These are phyloP conservation scores for Otolemur crassicaudatus DNA, from an alignment of 2,797 vertebrate species.

Conservation along the genomic window DNA sequence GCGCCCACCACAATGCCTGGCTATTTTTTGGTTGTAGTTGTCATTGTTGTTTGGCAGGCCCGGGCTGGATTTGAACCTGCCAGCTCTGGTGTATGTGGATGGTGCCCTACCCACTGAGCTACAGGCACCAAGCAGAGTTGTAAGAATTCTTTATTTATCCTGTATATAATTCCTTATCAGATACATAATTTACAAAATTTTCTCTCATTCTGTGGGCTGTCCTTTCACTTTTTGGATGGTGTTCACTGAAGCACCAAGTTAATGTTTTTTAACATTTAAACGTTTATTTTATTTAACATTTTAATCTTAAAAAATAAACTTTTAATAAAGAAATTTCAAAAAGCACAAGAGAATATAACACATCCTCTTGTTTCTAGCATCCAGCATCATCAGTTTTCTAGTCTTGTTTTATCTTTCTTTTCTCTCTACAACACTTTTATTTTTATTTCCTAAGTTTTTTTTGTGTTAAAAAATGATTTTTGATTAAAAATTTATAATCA, in stretches of 20 bases:
- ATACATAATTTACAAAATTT: not conserved
- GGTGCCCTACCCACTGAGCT: too few relatives aligned
- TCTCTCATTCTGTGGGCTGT: not conserved
- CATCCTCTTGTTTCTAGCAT: not conserved
- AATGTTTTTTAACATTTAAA: not conserved
- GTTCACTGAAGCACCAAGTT: not conserved
- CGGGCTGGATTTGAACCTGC: too few relatives aligned
- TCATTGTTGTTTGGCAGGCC: too few relatives aligned
- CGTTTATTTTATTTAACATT: not conserved
- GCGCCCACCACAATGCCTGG: fast-evolving
- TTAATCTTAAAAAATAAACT: not conserved
- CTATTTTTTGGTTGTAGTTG: too few relatives aligned
- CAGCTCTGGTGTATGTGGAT: too few relatives aligned
- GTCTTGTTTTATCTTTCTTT: not conserved
- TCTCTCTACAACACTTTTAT: not conserved
- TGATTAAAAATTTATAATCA: not conserved
- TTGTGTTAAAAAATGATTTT: not conserved
- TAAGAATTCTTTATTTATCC: not conserved
- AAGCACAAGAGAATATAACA: not conserved
- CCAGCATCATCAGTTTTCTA: not conserved
- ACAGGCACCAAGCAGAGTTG: not conserved
- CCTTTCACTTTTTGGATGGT: constrained; percentile 14
- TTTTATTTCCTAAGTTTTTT: not conserved
- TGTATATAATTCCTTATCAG: not conserved
- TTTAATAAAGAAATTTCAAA: not conserved